phyloP scores from a whole-genome alignment of 2,888 invertebrate genomes.

The Stenotaenia linearis region DNA sequence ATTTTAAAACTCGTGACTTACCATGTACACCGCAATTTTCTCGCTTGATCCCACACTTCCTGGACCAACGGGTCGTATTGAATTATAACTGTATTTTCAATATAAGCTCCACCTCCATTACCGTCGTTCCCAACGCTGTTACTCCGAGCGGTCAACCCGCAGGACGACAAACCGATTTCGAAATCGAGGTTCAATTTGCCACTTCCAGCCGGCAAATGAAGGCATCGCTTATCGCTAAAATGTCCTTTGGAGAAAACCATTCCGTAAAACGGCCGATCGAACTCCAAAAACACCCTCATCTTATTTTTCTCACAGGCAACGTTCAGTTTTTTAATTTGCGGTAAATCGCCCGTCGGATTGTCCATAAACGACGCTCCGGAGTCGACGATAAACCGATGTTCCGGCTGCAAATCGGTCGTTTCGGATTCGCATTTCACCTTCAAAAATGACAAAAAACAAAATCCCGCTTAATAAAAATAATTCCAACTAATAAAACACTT shows the following conservation, averaged over 20 bases:
- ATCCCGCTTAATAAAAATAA: neutral
- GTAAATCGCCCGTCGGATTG: conserved; percentile 63
- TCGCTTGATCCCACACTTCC: conserved; percentile 92
- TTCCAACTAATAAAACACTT: no score
- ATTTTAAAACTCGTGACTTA: neutral
- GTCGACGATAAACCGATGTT: neutral
- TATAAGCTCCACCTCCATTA: conserved; percentile 56
- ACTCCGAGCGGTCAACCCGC: conserved; percentile 89
- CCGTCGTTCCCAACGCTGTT: conserved; percentile 40
- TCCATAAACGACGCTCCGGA: conserved; percentile 52
- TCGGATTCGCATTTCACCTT: neutral
- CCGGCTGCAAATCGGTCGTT: neutral
- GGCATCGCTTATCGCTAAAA: conserved; percentile 85
- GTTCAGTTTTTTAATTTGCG: conserved; percentile 74
- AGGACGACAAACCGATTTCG: conserved; percentile 86
- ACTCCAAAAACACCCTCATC: conserved; percentile 91
- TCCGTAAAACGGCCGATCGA: conserved; percentile 89
- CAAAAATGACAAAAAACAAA: neutral
- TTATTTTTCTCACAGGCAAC: conserved; percentile 94
- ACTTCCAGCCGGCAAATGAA: conserved; percentile 83
- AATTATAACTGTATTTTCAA: conserved; percentile 83
- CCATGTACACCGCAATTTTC: conserved; percentile 89
- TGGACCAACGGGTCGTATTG: conserved; percentile 93
- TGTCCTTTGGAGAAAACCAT: conserved; percentile 92
- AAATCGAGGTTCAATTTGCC: conserved; percentile 87